A percentile compares a stretch with the other conserved stretches of the same genome.
Evolutionary conservation across 2,888 invertebrate genomes (phyloP).

Genomic region (Leistus spinibarbis): DNA sequence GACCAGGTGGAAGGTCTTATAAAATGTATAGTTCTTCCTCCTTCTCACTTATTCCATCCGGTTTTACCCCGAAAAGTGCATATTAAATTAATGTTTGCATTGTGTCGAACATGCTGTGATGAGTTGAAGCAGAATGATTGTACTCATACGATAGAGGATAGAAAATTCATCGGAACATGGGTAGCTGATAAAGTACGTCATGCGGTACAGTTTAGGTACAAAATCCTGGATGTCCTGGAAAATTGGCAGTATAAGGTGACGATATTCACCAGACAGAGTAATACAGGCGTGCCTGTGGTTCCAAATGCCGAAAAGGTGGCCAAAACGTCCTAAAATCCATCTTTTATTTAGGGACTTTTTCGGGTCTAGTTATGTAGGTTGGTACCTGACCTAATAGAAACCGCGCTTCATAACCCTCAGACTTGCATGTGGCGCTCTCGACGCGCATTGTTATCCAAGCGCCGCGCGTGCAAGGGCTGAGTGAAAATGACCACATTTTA

Average conservation of each 20-base stretch:
- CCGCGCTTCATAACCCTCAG: too few species aligned
- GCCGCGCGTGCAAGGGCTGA: too few species aligned
- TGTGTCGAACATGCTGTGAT: slow-evolving; percentile 50
- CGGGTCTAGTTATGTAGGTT: too few species aligned
- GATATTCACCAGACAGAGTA: too few species aligned
- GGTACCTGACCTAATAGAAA: too few species aligned
- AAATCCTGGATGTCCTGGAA: slow-evolving; percentile 48
- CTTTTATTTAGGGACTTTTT: too few species aligned
- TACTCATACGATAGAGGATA: slow-evolving; percentile 48
- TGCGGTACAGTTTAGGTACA: slow-evolving; percentile 49
- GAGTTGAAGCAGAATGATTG: slow-evolving; percentile 45
- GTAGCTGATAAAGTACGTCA: slow-evolving; percentile 43
- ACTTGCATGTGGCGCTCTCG: too few species aligned
- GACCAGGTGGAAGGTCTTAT: slow-evolving; percentile 19
- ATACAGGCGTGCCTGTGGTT: too few species aligned
- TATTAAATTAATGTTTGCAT: slow-evolving; percentile 47
- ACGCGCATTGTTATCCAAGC: too few species aligned
- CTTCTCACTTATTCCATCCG: slow-evolving; percentile 4
- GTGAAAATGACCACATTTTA: too few species aligned
- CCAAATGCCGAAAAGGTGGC: too few species aligned
- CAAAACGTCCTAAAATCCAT: too few species aligned
- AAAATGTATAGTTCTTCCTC: background rate
- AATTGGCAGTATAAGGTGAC: slow-evolving; percentile 50
- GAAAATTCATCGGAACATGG: slow-evolving; percentile 6
- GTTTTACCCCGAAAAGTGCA: slow-evolving; percentile 1